A percentile compares a stretch with the other conserved stretches of the same genome.
Conservation (phyloP, 1,140 invertebrate genomes). For the Trichogramma pretiosum region DNA sequence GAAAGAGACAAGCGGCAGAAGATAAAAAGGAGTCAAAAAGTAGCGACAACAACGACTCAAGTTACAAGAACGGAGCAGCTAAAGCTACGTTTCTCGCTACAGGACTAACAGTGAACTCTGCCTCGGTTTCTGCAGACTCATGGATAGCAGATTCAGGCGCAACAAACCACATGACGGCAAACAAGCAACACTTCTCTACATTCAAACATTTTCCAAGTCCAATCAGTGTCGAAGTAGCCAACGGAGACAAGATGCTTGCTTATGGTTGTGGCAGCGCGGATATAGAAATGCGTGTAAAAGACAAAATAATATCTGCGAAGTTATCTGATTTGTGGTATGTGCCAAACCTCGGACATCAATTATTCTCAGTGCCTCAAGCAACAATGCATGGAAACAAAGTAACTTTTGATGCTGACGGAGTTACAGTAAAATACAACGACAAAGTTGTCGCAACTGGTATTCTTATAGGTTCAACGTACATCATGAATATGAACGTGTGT, state of each 20-base stretch:
- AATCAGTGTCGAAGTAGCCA: conserved; percentile 11
- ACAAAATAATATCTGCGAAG: conserved; percentile 8
- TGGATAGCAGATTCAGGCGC: conserved; percentile 17
- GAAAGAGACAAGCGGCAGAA: conserved; percentile 11
- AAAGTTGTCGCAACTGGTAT: conserved; percentile 6
- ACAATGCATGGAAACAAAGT: too few relatives aligned
- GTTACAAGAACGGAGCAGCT: not conserved
- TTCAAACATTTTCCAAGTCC: conserved; percentile 17
- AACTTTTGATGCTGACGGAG: too few relatives aligned
- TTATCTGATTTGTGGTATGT: conserved; percentile 17
- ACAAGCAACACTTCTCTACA: conserved; percentile 17
- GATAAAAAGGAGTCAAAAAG: not conserved
- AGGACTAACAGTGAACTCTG: conserved; percentile 4
- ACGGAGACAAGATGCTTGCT: conserved; percentile 7
- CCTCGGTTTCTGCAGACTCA: conserved; percentile 2
- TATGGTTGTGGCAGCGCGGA: conserved; percentile 10
- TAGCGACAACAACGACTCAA: conserved; percentile 1
- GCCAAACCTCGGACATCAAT: conserved; percentile 11
- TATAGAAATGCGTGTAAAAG: conserved; percentile 1
- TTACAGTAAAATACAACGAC: conserved; percentile 12
- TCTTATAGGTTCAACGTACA: conserved; percentile 4
- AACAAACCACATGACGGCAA: conserved; percentile 20
- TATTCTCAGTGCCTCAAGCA: too few relatives aligned
- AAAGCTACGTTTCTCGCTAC: conserved; percentile 10
- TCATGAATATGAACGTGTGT: conserved; percentile 12